Evolutionary conservation across 2,113 vertebrate genomes (phyloP), one percentile per base, ranked within the genome.

Genomic region (Eleginops maclovinus): DNA sequence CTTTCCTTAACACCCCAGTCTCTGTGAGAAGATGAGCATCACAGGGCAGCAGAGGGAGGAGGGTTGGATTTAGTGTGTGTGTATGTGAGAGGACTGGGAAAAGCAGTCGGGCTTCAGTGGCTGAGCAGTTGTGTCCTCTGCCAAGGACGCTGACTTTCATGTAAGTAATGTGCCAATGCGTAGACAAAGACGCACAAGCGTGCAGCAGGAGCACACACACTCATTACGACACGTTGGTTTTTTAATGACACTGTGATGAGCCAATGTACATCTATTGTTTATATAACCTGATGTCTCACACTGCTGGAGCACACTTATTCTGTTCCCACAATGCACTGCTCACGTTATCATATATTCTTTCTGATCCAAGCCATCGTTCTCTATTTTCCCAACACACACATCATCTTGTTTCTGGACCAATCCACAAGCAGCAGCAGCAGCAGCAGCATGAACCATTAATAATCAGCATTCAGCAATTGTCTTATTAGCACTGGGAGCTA

Each of bases 71-170:
- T 44, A 3, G 26, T 49, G 4, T 26, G 69, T 66, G 58, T 77
- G 47, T 46, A 51, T 0, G 36, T 19, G 67, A 26, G 15, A 1
- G 9, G 26, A 40, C 31, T 13, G 21, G 43, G 56, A 12, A 40
- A 54, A 49, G 59, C 36, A 36, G 26, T 59, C 31, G 51, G 56
- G 61, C 60, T 68, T 61, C 59, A 46, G 56, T 22, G 58, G 79
- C 65, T 62, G 63, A 85, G 81, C 44, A 2, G 19, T 77, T 22
- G 60, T 64, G 89, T 82, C 87, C 83, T 90, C 87, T 81, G 68
- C 70, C 88, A 92, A 93, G 85, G 91, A 91, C 87, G 47, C 2
- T 4, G 82, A 67, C 75, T 87, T 89, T 89, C 72, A 90, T 90
- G 86, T 85, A 61, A 86, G 70, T 85, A 86, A 82, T 87, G 77